These are phyloP conservation scores for Chrysochloris asiatica DNA, from an alignment of 2,113 vertebrate species.

Conservation along the genomic window DNA sequence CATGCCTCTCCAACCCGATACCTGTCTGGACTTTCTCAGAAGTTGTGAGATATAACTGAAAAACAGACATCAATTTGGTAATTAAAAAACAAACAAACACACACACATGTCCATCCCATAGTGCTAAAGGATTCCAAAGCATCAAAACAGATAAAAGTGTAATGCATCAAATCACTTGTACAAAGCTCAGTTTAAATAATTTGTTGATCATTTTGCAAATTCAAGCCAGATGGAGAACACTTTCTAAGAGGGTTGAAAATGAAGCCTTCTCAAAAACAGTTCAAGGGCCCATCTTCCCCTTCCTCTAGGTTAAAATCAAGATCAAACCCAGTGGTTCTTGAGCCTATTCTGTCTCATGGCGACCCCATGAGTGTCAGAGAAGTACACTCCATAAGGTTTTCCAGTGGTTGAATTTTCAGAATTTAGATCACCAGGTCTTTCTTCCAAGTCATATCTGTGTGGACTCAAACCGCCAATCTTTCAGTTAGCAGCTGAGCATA, in stretches of 20 bases:
- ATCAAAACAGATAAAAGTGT: neutral
- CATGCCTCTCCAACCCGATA: too few species aligned
- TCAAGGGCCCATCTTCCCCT: neutral
- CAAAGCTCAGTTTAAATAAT: neutral
- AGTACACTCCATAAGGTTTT: neutral
- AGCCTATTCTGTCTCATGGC: neutral
- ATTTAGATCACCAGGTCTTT: neutral
- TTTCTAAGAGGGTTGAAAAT: neutral
- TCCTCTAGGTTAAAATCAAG: neutral
- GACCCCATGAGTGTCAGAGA: neutral
- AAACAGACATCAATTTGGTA: neutral
- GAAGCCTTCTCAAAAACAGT: too few species aligned
- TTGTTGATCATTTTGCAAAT: neutral
- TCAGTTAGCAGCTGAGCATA: neutral
- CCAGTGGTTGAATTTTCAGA: neutral
- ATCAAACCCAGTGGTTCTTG: too few species aligned
- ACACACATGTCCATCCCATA: rapidly evolving
- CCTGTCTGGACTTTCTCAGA: neutral
- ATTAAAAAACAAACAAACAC: too few species aligned
- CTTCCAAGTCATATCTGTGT: neutral
- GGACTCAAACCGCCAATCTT: neutral
- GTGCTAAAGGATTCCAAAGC: neutral
- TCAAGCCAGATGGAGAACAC: neutral
- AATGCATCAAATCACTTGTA: neutral
- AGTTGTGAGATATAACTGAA: neutral